Evolutionary conservation across 1,140 invertebrate genomes (phyloP), one percentile per base, ranked within the genome.

Genomic region (Drosophila navojoa): DNA sequence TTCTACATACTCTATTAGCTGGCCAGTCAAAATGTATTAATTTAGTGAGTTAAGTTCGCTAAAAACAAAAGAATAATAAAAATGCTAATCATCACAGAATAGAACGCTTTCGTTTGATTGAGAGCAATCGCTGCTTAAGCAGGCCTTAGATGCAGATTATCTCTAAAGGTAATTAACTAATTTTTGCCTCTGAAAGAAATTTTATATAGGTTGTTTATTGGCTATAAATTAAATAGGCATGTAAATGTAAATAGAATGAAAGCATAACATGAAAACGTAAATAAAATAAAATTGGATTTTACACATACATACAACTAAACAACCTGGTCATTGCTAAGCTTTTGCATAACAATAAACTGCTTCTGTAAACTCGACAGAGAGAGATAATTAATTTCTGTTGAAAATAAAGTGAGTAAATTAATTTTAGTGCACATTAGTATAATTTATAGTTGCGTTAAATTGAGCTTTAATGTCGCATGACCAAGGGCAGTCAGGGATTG

Each of bases 21-120:
- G 61, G 54, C 60, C 70, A 63, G 60, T 49, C 73, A 62, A 60
- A 76, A 85, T 85, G 81, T 87, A 87, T 87, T 87, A 87, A 87
- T 82, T 82, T 82, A 77, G 82, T 62, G 35, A 63, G 62, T 42
- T 61, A 76, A 76, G 71, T 63, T 35, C 80, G 49, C 64, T 52
- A 57, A 44, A 68, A 75, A 44, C 60, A 75, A 19, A 63, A 57
- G 45, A 35, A 67, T 71, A 72, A 69, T 76, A 49, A 61, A 62
- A 71, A 75, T 75, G 77, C 71, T 76, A 79, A 82, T 76, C 75
- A 79, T 29, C 13, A 45, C 27, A 45, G 6, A 13, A 32, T 45
- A 5, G 25, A 29, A 27, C 5, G 47, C 22, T 53, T 53, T 53
- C 27, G 25, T 54, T 45, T 45, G 10, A 29, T 45, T 58, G 16